Evolutionary conservation across 2,113 vertebrate species (phyloP).

Genomic region (Phrynosoma platyrhinos): DNA sequence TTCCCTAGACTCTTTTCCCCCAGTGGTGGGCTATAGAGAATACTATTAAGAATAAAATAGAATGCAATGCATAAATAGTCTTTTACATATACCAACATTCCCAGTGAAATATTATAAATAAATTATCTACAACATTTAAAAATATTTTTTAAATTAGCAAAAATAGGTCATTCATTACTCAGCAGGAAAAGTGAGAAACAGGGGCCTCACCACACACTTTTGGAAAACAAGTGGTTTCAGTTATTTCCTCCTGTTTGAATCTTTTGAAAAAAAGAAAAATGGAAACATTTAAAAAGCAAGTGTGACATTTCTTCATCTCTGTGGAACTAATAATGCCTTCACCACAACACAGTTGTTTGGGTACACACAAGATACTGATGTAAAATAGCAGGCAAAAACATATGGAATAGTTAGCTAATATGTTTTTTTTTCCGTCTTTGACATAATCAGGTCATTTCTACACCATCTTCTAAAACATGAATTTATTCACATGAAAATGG

Average conservation of each 20-base stretch:
- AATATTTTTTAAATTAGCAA: slow-evolving; percentile 47
- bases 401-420: slow-evolving; percentile 59
- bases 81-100: background rate
- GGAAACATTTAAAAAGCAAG: slow-evolving; percentile 21
- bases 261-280: slow-evolving; percentile 27
- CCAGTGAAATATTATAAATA: slow-evolving; percentile 29
- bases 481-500: slow-evolving; percentile 38
- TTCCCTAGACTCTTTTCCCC: background rate
- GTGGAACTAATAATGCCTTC: slow-evolving; percentile 64
- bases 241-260: slow-evolving; percentile 47
- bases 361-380: slow-evolving; percentile 44
- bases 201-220: slow-evolving; percentile 12
- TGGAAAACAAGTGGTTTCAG: slow-evolving; percentile 35
- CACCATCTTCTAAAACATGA: slow-evolving; percentile 39
- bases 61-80: background rate
- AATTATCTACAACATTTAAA: background rate
- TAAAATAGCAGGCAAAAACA: slow-evolving; percentile 61
- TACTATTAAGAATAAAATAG: background rate
- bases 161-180: slow-evolving; percentile 50
- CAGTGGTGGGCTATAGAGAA: background rate
- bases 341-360: slow-evolving; percentile 59
- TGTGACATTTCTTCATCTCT: slow-evolving; percentile 62
- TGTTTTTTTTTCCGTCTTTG: slow-evolving; percentile 46
- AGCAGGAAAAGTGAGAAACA: slow-evolving; percentile 24
- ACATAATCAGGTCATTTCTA: slow-evolving; percentile 55